Percentiles rank a stretch among this genome's conserved stretches.
Conservation (phyloP, 64 coral and sea anemone genomes). For the Anthopleura sola region DNA sequence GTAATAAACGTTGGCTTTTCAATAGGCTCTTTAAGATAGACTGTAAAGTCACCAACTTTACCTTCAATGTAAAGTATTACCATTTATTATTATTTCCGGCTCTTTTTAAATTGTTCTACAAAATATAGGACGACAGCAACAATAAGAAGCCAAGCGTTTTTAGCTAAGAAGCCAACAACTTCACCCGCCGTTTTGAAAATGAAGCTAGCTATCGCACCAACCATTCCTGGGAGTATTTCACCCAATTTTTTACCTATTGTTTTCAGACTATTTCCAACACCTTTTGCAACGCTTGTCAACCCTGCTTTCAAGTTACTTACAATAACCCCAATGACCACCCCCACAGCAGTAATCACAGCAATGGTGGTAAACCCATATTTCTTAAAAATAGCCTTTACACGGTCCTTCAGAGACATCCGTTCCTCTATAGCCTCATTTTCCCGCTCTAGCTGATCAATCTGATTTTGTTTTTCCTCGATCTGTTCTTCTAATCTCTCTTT, state of each 20-base stretch:
- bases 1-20: conserved; percentile 37
- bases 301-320: conserved; percentile 22
- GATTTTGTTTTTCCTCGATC: conserved; percentile 16
- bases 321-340: conserved; percentile 21
- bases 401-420: conserved; percentile 20
- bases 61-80: conserved; percentile 41
- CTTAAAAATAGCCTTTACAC: conserved; percentile 34
- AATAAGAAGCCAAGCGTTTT: conserved; percentile 30
- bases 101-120: conserved; percentile 54
- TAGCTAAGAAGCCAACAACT: conserved; percentile 34
- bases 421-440: conserved; percentile 38
- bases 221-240: conserved; percentile 32
- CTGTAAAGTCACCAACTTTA: conserved; percentile 27
- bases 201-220: too few relatives aligned
- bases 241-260: conserved; percentile 36
- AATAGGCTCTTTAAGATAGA: conserved; percentile 27
- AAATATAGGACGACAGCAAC: conserved; percentile 27
- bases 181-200: conserved; percentile 35
- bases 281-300: conserved; percentile 34
- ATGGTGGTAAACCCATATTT: conserved; percentile 39
- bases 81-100: conserved; percentile 25
- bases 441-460: conserved; percentile 35
- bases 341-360: conserved; percentile 29
- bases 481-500: conserved; percentile 35
- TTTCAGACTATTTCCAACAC: conserved; percentile 52